A percentile compares a stretch with the other conserved stretches of the same genome.
Evolutionary conservation across 2,888 invertebrate genomes (phyloP).

Genomic region (Drosophila suboccidentalis): DNA sequence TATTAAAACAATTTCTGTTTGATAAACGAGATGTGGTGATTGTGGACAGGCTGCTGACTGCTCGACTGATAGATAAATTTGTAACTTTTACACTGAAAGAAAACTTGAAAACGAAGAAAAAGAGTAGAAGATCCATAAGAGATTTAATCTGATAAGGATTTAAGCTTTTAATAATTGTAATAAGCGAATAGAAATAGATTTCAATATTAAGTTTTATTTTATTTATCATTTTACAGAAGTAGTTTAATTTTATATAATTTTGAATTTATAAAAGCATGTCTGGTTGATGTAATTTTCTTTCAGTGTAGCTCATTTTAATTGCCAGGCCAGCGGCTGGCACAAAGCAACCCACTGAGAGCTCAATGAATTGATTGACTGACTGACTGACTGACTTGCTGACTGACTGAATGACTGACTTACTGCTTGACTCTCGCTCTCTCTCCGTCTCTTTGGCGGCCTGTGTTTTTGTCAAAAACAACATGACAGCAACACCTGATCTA

Average conservation of each 20-base stretch:
- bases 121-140: not conserved
- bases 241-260: not conserved
- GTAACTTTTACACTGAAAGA: conserved; percentile 40
- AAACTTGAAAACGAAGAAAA: not conserved
- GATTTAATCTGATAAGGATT: not conserved
- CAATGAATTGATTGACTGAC: conserved; percentile 48
- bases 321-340: conserved; percentile 45
- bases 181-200: not conserved
- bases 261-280: not conserved
- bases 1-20: conserved; percentile 73
- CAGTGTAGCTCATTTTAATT: conserved; percentile 53
- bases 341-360: conserved; percentile 54
- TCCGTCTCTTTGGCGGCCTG: conserved; percentile 48
- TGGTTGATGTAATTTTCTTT: not conserved
- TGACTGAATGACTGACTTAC: conserved; percentile 42
- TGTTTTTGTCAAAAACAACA: conserved; percentile 59
- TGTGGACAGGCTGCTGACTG: conserved; percentile 54
- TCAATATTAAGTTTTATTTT: not conserved
- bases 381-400: conserved; percentile 27
- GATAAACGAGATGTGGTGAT: conserved; percentile 77
- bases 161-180: too few species aligned
- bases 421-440: conserved; percentile 13
- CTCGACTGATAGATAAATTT: conserved; percentile 28
- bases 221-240: not conserved
- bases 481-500: conserved; percentile 69